Conservation (phyloP, 2,797 vertebrate genomes). For the Coracias cyanogaster region DNA sequence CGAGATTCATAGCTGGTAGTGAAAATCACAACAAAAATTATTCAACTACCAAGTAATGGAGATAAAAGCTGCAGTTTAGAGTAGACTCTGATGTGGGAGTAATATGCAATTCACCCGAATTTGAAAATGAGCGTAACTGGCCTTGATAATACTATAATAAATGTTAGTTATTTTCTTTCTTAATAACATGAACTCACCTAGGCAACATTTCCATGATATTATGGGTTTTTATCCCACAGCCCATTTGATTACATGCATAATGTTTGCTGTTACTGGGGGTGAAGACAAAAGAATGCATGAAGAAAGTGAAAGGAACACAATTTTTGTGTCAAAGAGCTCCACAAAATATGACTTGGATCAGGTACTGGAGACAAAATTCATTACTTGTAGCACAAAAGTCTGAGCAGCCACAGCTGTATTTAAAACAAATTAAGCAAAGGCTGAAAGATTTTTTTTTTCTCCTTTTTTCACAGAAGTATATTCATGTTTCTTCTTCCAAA, state of each 20-base stretch:
- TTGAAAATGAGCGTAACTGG: constrained; percentile 16
- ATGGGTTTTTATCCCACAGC: neutral
- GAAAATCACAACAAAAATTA: constrained; percentile 23
- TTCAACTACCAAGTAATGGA: neutral
- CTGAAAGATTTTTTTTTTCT: neutral
- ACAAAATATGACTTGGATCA: neutral
- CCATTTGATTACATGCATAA: neutral
- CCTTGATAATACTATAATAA: neutral
- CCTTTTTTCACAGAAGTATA: neutral
- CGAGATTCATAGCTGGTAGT: neutral
- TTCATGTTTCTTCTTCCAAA: neutral
- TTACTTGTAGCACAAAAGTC: neutral
- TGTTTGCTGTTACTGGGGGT: neutral
- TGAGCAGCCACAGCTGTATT: neutral
- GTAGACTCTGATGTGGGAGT: neutral
- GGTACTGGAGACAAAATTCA: neutral
- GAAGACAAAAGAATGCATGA: neutral
- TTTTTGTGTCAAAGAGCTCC: neutral
- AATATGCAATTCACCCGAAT: neutral
- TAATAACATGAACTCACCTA: constrained; percentile 22
- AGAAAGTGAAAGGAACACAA: neutral
- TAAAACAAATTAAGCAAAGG: neutral
- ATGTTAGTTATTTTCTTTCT: constrained; percentile 40
- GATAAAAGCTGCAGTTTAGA: constrained; percentile 26
- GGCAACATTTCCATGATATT: neutral